Conservation (phyloP, 2,113 vertebrate species). For the Larimichthys polyactis region DNA sequence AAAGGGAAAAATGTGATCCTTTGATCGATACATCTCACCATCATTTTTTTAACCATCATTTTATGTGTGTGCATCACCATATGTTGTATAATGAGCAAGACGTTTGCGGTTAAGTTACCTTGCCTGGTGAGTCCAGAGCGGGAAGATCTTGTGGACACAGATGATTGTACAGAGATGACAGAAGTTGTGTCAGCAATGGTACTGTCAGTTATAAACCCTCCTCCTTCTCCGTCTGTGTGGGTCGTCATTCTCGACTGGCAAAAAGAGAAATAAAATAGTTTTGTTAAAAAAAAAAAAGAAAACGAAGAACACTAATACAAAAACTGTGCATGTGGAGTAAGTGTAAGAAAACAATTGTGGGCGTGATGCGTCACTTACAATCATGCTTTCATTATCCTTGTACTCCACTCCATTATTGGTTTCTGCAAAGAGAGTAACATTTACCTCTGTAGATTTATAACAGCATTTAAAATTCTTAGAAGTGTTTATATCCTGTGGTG, state of each 20-base stretch:
- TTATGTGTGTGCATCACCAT: neutral
- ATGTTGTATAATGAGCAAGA: neutral
- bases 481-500: neutral
- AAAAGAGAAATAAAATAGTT: slow-evolving; percentile 6
- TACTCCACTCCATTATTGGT: slow-evolving; percentile 87
- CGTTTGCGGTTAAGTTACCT: slow-evolving; percentile 68
- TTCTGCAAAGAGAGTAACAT: slow-evolving; percentile 81
- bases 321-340: neutral
- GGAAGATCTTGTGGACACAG: slow-evolving; percentile 79
- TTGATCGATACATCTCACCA: neutral
- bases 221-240: slow-evolving; percentile 85
- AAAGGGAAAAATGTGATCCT: neutral
- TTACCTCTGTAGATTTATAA: slow-evolving; percentile 59
- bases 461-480: neutral
- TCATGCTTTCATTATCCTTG: slow-evolving; percentile 88
- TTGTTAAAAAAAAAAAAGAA: neutral
- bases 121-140: slow-evolving; percentile 84
- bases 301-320: neutral
- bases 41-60: neutral
- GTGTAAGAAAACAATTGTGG: neutral
- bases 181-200: slow-evolving; percentile 81
- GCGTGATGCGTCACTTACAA: slow-evolving; percentile 71
- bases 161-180: slow-evolving; percentile 71
- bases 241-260: slow-evolving; percentile 82
- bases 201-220: slow-evolving; percentile 80